Evolutionary conservation across 2,888 invertebrate species (phyloP), one percentile per base, ranked within the genome.

Genomic region (Aporophyla lueneburgensis): DNA sequence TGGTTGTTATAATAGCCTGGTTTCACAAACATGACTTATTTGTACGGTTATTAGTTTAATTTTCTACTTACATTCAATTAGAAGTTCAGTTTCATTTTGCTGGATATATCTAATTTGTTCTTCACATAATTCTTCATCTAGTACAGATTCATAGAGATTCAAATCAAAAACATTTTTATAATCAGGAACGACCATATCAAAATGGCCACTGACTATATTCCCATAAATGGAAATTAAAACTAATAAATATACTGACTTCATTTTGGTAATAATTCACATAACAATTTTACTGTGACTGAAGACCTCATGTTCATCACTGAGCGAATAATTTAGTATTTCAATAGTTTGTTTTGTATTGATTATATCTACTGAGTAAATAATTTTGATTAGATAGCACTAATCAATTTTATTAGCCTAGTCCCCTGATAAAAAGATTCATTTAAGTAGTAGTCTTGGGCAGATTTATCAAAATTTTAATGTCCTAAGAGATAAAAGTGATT

Each of bases 101-200:
- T 83, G 61, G 51, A 95, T 87, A 75, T 90, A 92, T 6, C 65
- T 70, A n/a, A 95, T 82, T 83, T 96, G 95, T 43, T 87, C 81
- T n/a, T 86, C 79, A 88, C 96, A 96, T 65, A 92, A 71, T 70
- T 92, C 90, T 12, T 89, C 71, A 88, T 96, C 91, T 56, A 96
- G 81, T 19, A 93, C 94, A 71, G 90, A 86, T 79, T 93, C 89
- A 83, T 92, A 95, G 51, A 95, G 88, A 74, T 92, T 90, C 54
- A 84, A 81, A 86, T 95, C 93, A 76, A 95, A 93, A 14, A 87
- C 90, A 71, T 87, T 81, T 82, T 91, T 91, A 56, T 81, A 43
- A 62, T 83, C 87, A 4, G 90, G 88, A 27, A 85, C 78, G n/a
- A 86, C 79, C 68, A 87, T 71, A 21, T 89, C 87, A 4, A 90